Base-by-base conservation (phyloP, 1,140 invertebrate species). In the Monochamus saltuarius region DNA sequence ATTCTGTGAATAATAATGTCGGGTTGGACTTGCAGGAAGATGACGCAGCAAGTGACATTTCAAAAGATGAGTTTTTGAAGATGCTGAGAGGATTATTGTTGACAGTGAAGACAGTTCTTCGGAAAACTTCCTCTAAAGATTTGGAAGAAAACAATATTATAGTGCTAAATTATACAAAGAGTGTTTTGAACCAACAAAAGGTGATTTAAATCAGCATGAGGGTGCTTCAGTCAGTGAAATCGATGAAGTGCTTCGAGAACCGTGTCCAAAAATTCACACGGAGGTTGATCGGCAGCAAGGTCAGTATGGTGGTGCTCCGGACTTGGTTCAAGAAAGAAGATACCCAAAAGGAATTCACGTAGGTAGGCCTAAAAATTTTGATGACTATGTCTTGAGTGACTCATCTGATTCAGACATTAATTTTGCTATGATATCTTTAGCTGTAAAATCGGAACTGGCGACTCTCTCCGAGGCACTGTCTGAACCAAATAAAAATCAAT, bases 401-500 rank as follows among this genome's bases (percentile, higher is more conserved):
- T 37, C 7, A 52, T 19, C 19, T 16, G 34, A 35, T 62, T 50
- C 10, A 13, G 34, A 51, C 13, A 39, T 37, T 29, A 34, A 56
- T 40, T 58, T 40, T 50, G 11, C 50, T n/a, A 58, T 59, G 50
- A 47, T 63, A 47, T 40, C 50, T 55, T 16, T 46, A 56, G 10
- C n/a, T 36, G 17, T 16, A 43, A 39, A 56, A 19, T 52, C 43
- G 19, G 56, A 63, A 43, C 59, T 55, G 6, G n/a, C 11, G 39
- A 62, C 40, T 22, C 35, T 62, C 43, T 49, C 56, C 17, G 61
- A 59, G 51, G 64, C 64, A 59, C n/a, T n/a, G n/a, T n/a, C n/a
- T n/a, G n/a, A n/a, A n/a, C n/a, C n/a, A n/a, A n/a, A n/a, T n/a
- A n/a, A n/a, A n/a, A n/a, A n/a, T n/a, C n/a, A n/a, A n/a, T n/a